phyloP scores from a whole-genome alignment of 2,113 vertebrate species.

The Macheiramphus alcinus region DNA sequence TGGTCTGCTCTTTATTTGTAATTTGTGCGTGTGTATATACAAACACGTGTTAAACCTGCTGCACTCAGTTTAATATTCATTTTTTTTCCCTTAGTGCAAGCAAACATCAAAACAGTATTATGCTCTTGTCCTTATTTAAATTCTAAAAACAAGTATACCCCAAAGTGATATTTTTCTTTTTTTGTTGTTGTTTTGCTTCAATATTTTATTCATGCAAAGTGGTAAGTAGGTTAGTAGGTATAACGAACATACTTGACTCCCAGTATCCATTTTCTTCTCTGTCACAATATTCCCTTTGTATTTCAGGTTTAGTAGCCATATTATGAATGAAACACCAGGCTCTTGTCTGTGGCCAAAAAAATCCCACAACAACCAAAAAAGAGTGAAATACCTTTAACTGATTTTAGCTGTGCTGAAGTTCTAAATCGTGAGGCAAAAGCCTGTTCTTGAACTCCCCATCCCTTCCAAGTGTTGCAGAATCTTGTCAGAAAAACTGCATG shows the following conservation, averaged over 20 bases:
- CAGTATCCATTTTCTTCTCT: background rate
- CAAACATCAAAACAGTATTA: background rate
- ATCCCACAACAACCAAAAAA: background rate
- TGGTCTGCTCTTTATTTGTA: background rate
- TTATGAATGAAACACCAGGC: background rate
- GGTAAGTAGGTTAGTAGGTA: slow-evolving; percentile 29
- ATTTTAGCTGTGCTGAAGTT: background rate
- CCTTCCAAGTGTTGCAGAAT: background rate
- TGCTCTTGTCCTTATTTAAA: background rate
- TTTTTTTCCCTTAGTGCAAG: background rate
- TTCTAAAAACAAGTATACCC: background rate
- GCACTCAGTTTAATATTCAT: background rate
- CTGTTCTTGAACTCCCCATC: background rate
- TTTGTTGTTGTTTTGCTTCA: background rate
- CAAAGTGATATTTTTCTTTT: background rate
- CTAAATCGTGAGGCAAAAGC: background rate
- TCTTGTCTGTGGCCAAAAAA: background rate
- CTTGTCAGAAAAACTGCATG: background rate
- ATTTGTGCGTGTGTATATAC: background rate
- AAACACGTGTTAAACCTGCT: background rate
- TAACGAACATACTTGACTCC: background rate
- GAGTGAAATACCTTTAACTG: background rate
- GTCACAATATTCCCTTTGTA: background rate
- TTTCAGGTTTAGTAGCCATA: background rate
- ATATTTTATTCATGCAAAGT: slow-evolving; percentile 31